Evolutionary conservation across 2,888 invertebrate genomes (phyloP).

Genomic region (Tipula vernalis): DNA sequence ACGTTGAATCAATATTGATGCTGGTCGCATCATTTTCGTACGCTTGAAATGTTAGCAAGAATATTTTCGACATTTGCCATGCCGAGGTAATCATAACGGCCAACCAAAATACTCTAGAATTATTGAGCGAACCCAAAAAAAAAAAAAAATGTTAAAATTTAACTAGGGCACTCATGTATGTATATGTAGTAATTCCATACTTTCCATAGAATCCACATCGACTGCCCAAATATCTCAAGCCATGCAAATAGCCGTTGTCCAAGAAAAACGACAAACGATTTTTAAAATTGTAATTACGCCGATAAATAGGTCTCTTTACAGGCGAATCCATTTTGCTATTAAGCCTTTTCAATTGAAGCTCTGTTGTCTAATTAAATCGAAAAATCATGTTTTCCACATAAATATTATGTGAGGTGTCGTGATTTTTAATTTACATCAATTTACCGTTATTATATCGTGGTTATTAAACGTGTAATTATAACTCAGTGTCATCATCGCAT

Average conservation of each 20-base stretch:
- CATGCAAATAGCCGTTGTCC: constrained; percentile 15
- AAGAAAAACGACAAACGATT: constrained; percentile 14
- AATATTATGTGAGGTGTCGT: not conserved
- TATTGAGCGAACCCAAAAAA: not conserved
- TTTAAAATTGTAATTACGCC: not conserved
- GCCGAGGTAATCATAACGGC: constrained; percentile 9
- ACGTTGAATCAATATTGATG: constrained; percentile 15
- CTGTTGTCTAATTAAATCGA: not conserved
- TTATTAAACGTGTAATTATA: not conserved
- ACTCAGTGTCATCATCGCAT: not conserved
- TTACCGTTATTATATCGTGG: not conserved
- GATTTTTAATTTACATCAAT: not conserved
- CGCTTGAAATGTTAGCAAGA: constrained; percentile 11
- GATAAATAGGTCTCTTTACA: not conserved
- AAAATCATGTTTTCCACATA: not conserved
- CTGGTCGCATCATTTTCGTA: constrained; percentile 13
- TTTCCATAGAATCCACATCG: constrained; percentile 12
- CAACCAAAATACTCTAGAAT: constrained; percentile 15
- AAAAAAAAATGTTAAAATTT: not conserved
- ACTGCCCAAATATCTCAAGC: constrained; percentile 15
- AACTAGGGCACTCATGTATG: not conserved
- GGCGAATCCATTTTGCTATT: not conserved
- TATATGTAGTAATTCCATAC: constrained; percentile 4
- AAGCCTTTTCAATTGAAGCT: not conserved
- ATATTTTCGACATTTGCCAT: constrained; percentile 13